These are phyloP conservation scores for Actinia equina DNA, from an alignment of 64 coral and sea anemone genomes.

Conservation along the genomic window DNA sequence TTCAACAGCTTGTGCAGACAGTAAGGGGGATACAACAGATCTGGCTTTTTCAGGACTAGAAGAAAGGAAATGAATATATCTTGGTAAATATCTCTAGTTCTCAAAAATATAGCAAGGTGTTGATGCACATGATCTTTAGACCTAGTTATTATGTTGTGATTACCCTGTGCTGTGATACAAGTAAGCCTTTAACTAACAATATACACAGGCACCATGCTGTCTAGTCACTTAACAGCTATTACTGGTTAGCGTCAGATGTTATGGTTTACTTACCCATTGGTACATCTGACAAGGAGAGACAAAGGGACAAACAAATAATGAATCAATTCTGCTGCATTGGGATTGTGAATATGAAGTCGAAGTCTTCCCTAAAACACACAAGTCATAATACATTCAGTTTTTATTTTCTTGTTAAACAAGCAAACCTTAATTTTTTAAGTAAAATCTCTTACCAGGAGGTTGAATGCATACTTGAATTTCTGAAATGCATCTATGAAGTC, in stretches of 20 bases:
- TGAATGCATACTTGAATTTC: conserved; percentile 95
- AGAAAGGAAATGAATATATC: neutral
- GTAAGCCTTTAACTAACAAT: too few relatives aligned
- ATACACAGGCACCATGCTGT: too few relatives aligned
- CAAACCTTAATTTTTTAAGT: neutral
- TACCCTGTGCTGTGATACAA: too few relatives aligned
- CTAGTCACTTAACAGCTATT: too few relatives aligned
- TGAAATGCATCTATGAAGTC: conserved; percentile 98
- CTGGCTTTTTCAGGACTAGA: conserved; percentile 69
- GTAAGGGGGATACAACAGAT: conserved; percentile 64
- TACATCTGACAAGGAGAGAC: conserved; percentile 83
- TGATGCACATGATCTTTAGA: too few relatives aligned
- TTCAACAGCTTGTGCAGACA: conserved; percentile 73
- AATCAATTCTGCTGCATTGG: conserved; percentile 86
- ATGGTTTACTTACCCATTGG: conserved; percentile 66
- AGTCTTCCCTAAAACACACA: conserved; percentile 63
- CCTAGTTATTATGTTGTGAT: too few relatives aligned
- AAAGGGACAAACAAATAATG: conserved; percentile 95
- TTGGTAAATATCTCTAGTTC: neutral
- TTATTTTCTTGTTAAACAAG: neutral
- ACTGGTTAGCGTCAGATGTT: too few relatives aligned
- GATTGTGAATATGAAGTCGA: conserved; percentile 84
- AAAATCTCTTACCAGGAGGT: conserved; percentile 62
- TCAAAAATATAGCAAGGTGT: too few relatives aligned
- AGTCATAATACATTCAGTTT: neutral